Percentiles rank a stretch among this genome's conserved stretches.
phyloP scores from a whole-genome alignment of 2,888 invertebrate genomes.

The Zhuqinia jingwanae region DNA sequence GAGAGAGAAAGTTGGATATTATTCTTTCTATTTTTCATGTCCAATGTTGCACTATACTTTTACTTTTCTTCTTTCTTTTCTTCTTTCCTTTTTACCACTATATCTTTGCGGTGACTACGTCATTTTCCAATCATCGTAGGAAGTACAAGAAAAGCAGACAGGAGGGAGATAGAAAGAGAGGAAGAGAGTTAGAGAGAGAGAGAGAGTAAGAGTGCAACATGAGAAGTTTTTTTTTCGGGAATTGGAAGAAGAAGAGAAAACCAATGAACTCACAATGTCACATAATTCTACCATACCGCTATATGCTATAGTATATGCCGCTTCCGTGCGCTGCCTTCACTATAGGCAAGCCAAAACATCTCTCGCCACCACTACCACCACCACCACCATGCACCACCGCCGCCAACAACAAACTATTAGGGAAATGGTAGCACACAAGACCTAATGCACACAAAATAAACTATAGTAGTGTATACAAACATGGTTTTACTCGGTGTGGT shows the following conservation, averaged over 20 bases:
- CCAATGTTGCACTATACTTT: slow-evolving; percentile 1
- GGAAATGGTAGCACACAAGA: not conserved
- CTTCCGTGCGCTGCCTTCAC: not conserved
- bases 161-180: not conserved
- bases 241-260: slow-evolving; percentile 14
- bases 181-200: not conserved
- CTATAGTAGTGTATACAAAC: not conserved
- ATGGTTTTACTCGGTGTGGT: not conserved
- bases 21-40: slow-evolving; percentile 12
- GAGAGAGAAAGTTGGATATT: not conserved
- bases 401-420: slow-evolving; percentile 6
- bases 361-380: slow-evolving; percentile 35
- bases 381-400: slow-evolving; percentile 12
- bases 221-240: slow-evolving; percentile 48
- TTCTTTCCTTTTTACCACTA: not conserved
- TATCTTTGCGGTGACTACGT: slow-evolving; percentile 5
- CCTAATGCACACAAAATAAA: slow-evolving; percentile 7
- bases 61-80: slow-evolving; percentile 27
- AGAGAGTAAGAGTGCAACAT: slow-evolving; percentile 38
- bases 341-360: slow-evolving; percentile 29
- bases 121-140: slow-evolving; percentile 54
- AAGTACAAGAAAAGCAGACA: not conserved
- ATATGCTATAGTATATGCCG: not conserved
- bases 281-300: slow-evolving; percentile 11
- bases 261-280: slow-evolving; percentile 57